These are phyloP conservation scores for Polyommatus iphigenia DNA, from an alignment of 2,888 invertebrate genomes.

Conservation along the genomic window DNA sequence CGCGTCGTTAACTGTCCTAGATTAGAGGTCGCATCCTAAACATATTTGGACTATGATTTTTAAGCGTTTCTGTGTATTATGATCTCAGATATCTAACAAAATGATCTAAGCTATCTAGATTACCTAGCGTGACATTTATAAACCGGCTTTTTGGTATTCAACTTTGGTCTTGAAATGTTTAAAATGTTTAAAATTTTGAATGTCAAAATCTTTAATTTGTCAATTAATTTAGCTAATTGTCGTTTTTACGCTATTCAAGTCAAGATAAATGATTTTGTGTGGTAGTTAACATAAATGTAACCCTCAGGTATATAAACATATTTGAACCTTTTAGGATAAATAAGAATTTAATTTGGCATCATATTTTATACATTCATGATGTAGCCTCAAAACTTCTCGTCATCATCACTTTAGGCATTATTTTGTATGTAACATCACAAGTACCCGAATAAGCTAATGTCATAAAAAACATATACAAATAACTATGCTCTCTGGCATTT, in stretches of 20 bases:
- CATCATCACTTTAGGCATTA: no score
- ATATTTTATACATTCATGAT: no score
- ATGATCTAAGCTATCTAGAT: background rate
- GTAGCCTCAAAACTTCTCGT: no score
- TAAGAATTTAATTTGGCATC: no score
- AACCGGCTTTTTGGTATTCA: background rate
- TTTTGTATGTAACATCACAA: no score
- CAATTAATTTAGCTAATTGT: background rate
- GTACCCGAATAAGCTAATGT: no score
- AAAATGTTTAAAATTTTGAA: background rate
- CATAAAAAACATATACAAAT: no score
- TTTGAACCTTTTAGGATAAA: background rate
- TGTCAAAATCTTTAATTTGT: background rate
- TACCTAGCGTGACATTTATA: background rate
- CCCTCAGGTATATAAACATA: background rate
- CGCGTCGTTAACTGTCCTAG: constrained; percentile 31
- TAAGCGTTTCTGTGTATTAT: background rate
- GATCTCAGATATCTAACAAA: background rate
- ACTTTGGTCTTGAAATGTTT: background rate
- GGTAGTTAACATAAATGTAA: background rate
- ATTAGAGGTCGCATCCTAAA: constrained; percentile 27
- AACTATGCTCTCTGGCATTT: no score
- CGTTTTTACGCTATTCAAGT: background rate
- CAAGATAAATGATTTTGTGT: background rate
- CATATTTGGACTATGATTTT: constrained; percentile 20